phyloP scores from a whole-genome alignment of 2,888 invertebrate species.

The Petrolisthes manimaculis region DNA sequence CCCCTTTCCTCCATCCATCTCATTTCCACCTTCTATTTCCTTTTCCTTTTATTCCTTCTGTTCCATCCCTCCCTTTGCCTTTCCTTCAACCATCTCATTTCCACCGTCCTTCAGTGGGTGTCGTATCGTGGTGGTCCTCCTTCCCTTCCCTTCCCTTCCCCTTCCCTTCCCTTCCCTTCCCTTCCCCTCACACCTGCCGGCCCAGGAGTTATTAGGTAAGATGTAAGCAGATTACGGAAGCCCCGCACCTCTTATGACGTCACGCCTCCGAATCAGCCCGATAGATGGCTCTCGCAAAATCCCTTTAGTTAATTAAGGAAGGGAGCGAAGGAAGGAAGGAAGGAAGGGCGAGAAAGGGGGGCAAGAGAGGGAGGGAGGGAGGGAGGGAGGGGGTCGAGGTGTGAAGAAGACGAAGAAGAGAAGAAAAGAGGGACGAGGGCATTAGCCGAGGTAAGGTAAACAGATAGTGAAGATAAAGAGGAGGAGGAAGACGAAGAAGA shows the following conservation, averaged over 20 bases:
- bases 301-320: constrained; percentile 34
- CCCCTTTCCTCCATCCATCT: background rate
- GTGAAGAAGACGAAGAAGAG: background rate
- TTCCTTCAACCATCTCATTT: background rate
- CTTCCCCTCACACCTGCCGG: background rate
- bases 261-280: constrained; percentile 11
- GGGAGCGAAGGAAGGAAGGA: constrained; percentile 20
- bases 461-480: too few species aligned
- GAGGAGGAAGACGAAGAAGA: constrained; percentile 18
- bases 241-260: constrained; percentile 21
- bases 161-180: background rate
- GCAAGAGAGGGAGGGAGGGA: background rate
- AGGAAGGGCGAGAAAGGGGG: constrained; percentile 14
- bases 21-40: background rate
- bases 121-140: too few species aligned
- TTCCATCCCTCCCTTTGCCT: background rate
- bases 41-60: background rate
- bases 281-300: constrained; percentile 28
- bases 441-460: too few species aligned
- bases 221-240: constrained; percentile 21
- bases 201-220: constrained; percentile 7
- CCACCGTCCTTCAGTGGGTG: background rate
- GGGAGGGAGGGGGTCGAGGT: background rate
- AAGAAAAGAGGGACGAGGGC: background rate
- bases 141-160: background rate